Evolutionary conservation across 2,888 invertebrate genomes (phyloP).

Genomic region (Phoenoteleia sp.): DNA sequence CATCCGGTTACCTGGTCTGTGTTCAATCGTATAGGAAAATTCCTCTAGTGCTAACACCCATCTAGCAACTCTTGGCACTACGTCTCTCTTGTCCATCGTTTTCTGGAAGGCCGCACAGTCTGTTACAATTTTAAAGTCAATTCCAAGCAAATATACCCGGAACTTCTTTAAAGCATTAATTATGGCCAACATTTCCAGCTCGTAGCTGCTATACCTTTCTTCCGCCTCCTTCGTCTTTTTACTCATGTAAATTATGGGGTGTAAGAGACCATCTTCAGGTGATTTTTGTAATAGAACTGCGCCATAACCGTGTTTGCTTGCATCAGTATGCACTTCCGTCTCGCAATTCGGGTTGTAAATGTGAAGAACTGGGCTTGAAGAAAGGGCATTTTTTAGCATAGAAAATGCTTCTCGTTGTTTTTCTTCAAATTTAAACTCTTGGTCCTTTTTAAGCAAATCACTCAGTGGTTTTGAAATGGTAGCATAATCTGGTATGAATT

Average conservation of each 20-base stretch:
- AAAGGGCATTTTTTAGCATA: background rate
- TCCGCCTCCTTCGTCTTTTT: conserved; percentile 70
- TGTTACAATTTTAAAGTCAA: conserved; percentile 53
- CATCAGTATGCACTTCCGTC: conserved; percentile 44
- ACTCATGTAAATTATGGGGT: conserved; percentile 61
- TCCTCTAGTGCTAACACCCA: conserved; percentile 49
- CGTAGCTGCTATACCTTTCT: too few species aligned
- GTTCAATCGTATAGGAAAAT: conserved; percentile 23
- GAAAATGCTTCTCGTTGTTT: background rate
- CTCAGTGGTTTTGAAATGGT: conserved; percentile 72
- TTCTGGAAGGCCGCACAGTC: conserved; percentile 56
- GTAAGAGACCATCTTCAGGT: conserved; percentile 41
- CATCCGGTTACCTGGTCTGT: conserved; percentile 29
- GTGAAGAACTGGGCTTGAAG: conserved; percentile 66
- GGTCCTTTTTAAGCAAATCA: conserved; percentile 69
- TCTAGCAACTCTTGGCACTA: conserved; percentile 34
- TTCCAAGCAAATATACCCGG: conserved; percentile 39
- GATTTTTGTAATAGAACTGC: conserved; percentile 65
- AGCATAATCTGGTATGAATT: background rate
- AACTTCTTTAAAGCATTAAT: conserved; percentile 71
- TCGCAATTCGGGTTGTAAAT: conserved; percentile 60
- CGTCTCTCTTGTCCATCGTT: conserved; percentile 53
- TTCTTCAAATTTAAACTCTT: conserved; percentile 44
- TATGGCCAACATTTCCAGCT: conserved; percentile 74
- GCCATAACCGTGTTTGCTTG: conserved; percentile 60